A percentile compares a stretch with the other conserved stretches of the same genome.
Evolutionary conservation across 2,797 vertebrate species (phyloP).

Genomic region (Bovichtus variegatus): DNA sequence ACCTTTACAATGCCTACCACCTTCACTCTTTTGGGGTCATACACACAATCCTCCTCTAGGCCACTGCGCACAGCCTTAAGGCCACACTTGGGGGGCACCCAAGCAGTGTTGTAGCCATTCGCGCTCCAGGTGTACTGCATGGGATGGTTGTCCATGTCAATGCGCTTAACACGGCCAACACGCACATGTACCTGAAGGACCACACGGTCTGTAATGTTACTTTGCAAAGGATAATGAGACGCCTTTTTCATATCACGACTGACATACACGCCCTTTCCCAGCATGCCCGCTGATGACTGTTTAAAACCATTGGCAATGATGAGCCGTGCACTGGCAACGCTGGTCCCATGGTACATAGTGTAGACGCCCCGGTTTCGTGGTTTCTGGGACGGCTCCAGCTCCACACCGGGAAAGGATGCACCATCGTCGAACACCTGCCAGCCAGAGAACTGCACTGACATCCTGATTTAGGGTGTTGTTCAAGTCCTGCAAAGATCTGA

Average conservation of each 20-base stretch:
- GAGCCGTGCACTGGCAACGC: constrained; percentile 49
- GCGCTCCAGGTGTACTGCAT: constrained; percentile 73
- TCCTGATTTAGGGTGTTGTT: constrained; percentile 28
- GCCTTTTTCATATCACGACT: constrained; percentile 81
- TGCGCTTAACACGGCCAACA: constrained; percentile 78
- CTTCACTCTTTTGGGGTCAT: constrained; percentile 75
- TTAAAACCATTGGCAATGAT: constrained; percentile 77
- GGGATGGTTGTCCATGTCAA: constrained; percentile 75
- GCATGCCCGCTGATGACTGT: constrained; percentile 73
- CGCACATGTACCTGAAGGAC: constrained; percentile 72
- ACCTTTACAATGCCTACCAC: constrained; percentile 69
- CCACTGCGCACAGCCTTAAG: constrained; percentile 75
- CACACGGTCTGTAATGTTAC: constrained; percentile 30
- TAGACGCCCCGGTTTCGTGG: constrained; percentile 72
- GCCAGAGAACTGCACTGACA: constrained; percentile 67
- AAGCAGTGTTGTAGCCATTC: constrained; percentile 80
- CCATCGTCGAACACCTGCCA: constrained; percentile 73
- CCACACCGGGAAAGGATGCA: constrained; percentile 35
- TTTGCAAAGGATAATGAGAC: constrained; percentile 58
- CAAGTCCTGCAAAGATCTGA: not conserved
- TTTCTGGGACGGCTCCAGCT: constrained; percentile 60
- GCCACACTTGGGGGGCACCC: constrained; percentile 80
- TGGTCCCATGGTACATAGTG: constrained; percentile 84
- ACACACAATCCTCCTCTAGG: constrained; percentile 82
- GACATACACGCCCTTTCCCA: constrained; percentile 82